Percentiles rank a stretch among this genome's conserved stretches.
Evolutionary conservation across 2,113 vertebrate genomes (phyloP).

Genomic region (Corvus moneduloides): DNA sequence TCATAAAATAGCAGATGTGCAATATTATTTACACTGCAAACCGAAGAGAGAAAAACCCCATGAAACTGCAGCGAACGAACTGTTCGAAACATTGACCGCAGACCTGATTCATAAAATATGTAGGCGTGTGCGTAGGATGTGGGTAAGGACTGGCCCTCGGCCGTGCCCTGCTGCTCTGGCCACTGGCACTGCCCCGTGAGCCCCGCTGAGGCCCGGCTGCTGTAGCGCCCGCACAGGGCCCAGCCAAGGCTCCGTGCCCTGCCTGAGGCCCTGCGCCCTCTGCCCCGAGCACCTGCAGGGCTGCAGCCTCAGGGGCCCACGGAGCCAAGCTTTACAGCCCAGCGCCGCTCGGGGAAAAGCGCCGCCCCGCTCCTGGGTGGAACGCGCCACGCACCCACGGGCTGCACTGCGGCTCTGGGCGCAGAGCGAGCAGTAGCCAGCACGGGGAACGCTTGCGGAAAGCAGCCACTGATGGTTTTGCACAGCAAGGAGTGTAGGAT

Average conservation of each 20-base stretch:
- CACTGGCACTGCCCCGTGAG: background rate
- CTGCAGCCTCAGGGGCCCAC: background rate
- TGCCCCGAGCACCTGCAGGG: background rate
- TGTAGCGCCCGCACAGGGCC: background rate
- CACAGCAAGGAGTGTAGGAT: background rate
- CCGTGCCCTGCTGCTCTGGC: background rate
- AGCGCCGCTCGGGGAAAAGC: background rate
- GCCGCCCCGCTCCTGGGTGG: background rate
- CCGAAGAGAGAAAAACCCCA: conserved; percentile 51
- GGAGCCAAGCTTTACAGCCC: background rate
- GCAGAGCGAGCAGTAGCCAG: background rate
- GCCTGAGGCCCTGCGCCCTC: background rate
- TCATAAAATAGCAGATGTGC: conserved; percentile 70
- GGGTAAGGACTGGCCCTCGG: background rate
- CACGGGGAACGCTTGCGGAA: background rate
- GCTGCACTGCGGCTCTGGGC: background rate
- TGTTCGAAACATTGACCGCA: conserved; percentile 34
- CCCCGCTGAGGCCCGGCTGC: background rate
- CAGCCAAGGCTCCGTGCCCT: too few species aligned
- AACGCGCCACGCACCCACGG: background rate
- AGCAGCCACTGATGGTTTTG: background rate
- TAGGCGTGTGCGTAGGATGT: background rate
- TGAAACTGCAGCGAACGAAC: conserved; percentile 51
- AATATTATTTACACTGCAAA: conserved; percentile 72
- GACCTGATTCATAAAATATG: conserved; percentile 62